A percentile compares a stretch with the other conserved stretches of the same genome.
These are phyloP conservation scores for Euborellia annulipes DNA, from an alignment of 1,140 invertebrate species.

Conservation along the genomic window DNA sequence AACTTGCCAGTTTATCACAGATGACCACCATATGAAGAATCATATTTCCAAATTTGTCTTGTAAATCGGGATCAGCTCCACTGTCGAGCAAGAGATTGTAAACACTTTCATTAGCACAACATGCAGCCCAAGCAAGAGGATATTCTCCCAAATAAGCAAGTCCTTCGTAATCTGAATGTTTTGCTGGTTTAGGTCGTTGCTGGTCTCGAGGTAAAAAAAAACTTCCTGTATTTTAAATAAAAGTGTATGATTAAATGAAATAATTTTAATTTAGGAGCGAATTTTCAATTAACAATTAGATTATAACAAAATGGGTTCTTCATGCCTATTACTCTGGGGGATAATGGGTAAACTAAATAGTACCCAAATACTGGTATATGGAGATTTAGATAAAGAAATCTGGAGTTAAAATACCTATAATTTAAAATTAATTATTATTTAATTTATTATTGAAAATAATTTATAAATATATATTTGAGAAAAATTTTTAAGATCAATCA, in stretches of 20 bases:
- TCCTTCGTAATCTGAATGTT: slow-evolving; percentile 86
- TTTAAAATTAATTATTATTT: too few relatives aligned
- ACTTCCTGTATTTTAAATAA: slow-evolving; percentile 45
- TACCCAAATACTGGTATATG: too few relatives aligned
- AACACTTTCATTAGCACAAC: slow-evolving; percentile 91
- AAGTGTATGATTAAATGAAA: too few relatives aligned
- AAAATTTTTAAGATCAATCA: too few relatives aligned
- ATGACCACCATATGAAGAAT: slow-evolving; percentile 98
- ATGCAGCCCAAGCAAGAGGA: slow-evolving; percentile 90
- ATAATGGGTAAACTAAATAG: too few relatives aligned
- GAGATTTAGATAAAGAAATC: too few relatives aligned
- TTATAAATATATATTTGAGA: too few relatives aligned
- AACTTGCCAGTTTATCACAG: slow-evolving; percentile 76
- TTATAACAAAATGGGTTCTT: not conserved
- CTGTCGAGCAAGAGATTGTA: slow-evolving; percentile 88
- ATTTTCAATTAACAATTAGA: not conserved
- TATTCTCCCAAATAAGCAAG: slow-evolving; percentile 91
- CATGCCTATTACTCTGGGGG: too few relatives aligned
- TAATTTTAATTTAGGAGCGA: too few relatives aligned
- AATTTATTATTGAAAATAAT: too few relatives aligned
- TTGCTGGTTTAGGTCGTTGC: slow-evolving; percentile 51
- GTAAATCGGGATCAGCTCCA: slow-evolving; percentile 80
- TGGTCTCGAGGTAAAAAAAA: slow-evolving; percentile 87
- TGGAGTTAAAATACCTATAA: too few relatives aligned
- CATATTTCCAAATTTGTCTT: slow-evolving; percentile 89